Base-by-base conservation (phyloP, 1,140 invertebrate species). In the Drosophila melanica region DNA sequence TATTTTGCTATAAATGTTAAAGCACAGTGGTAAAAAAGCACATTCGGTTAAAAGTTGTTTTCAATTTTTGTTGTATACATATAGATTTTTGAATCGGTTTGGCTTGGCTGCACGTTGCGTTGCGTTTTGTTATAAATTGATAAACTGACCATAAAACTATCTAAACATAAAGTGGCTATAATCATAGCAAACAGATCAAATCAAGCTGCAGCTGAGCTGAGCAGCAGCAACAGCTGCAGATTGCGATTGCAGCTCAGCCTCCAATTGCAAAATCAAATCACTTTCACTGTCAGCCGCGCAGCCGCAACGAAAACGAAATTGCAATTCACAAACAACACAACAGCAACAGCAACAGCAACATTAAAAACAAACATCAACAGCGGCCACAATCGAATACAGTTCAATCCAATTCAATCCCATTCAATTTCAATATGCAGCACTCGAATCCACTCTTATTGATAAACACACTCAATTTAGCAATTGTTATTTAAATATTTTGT, bases 211-310 rank as follows among this genome's bases (percentile, higher is more conserved):
- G 50, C 59, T 65, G 62, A 59, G 69, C 53, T 60, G 59, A 58
- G 44, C 65, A 41, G 20, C 37, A 27, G 27, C 27, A 35, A 11
- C 54, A 50, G 27, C 41, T 20, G 23, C 33, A 42, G 68, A 65
- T 67, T 67, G 48, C 64, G 37, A 44, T 59, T 60, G 51, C 67
- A 27, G 20, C 54, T 53, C 41, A 41, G 68, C 74, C 79, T 89
- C 69, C 80, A 90, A 90, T 90, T 87, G 82, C 87, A 90, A 90
- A 90, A 90, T 90, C 87, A 90, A 90, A 90, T 90, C 81, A 90
- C 87, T 90, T 90, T 90, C 87, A 90, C 87, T 90, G 87, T 79
- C 79, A 87, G 87, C 51, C 68, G 55, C 55, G 42, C 39, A 67
- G 63, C 59, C 62, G 76, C 60, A 60, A 65, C 47, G 62, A 72